Base-by-base conservation (phyloP, 2,888 invertebrate species). In the Apoda limacodes region DNA sequence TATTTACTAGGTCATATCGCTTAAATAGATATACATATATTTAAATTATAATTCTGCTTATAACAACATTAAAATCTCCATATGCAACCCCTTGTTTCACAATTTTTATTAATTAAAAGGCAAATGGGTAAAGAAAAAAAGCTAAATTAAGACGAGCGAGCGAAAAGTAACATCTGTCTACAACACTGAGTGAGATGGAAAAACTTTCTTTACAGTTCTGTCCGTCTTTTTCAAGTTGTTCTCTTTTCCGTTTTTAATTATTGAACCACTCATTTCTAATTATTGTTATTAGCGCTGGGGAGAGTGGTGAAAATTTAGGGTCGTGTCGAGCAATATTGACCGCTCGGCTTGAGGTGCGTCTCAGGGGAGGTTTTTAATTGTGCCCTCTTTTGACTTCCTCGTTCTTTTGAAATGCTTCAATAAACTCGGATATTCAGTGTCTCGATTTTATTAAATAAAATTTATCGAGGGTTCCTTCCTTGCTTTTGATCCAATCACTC, bases 211-310 rank as follows among this genome's bases (percentile, higher is more conserved):
- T 51, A 47, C 46, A 50, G 48, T 46, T 50, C 40, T 45, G 42
- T 45, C 44, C 55, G 68, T 64, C 70, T 74, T 74, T 72, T 69
- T 60, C 61, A 59, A 63, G 68, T 65, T 67, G 65, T 71, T 74
- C 70, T 70, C 75, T 74, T 78, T 69, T 80, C 81, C 82, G 82
- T 82, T 82, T 82, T 82, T 82, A 82, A 82, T 82, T 82, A 82
- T 81, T 75, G 82, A 80, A 81, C 81, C 82, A 82, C 82, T 82
- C 82, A 82, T 82, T 81, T 68, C 82, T 82, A 82, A 82, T 82
- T 82, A 82, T 82, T 81, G 78, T 82, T 82, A 82, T 81, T 81
- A 82, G 81, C 71, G 69, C 57, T 57, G 61, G 75, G 74, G 78
- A 57, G 65, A 74, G 75, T 72, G 78, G 74, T 72, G 78, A 74